Conservation (phyloP, 2,888 invertebrate genomes). For the Rhingia rostrata region DNA sequence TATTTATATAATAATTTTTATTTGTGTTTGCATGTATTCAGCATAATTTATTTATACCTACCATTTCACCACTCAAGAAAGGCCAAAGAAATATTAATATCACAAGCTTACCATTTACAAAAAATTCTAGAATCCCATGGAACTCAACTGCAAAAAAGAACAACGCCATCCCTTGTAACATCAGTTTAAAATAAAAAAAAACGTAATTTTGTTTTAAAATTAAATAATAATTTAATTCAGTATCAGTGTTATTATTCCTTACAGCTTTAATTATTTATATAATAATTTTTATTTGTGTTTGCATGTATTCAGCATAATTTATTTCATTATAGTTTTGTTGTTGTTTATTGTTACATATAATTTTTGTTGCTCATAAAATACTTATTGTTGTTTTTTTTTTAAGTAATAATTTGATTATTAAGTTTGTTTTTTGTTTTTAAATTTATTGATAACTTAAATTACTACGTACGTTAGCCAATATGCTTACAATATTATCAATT, state of each 20-base stretch:
- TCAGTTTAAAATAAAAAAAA: not conserved
- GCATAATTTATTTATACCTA: slow-evolving; percentile 56
- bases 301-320: slow-evolving; percentile 69
- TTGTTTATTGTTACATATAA: slow-evolving; percentile 25
- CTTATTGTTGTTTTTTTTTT: slow-evolving; percentile 51
- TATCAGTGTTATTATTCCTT: slow-evolving; percentile 71
- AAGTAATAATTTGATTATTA: slow-evolving; percentile 72
- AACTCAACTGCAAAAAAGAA: too few relatives aligned
- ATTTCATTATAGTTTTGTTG: slow-evolving; percentile 25
- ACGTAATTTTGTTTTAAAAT: slow-evolving; percentile 62
- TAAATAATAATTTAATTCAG: slow-evolving; percentile 74
- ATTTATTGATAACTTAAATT: slow-evolving; percentile 58
- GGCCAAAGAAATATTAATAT: too few relatives aligned
- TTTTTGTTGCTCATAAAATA: slow-evolving; percentile 33
- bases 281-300: slow-evolving; percentile 60
- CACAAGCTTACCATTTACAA: not conserved
- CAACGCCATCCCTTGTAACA: too few relatives aligned
- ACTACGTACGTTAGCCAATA: slow-evolving; percentile 70
- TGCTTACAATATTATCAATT: slow-evolving; percentile 54
- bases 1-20: slow-evolving; percentile 55
- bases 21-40: slow-evolving; percentile 68
- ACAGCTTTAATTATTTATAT: slow-evolving; percentile 62
- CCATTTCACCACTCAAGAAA: too few relatives aligned
- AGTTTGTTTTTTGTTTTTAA: slow-evolving; percentile 17
- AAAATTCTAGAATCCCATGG: too few relatives aligned